Conservation (phyloP, 1,140 invertebrate species). For the Drosophila parvula region DNA sequence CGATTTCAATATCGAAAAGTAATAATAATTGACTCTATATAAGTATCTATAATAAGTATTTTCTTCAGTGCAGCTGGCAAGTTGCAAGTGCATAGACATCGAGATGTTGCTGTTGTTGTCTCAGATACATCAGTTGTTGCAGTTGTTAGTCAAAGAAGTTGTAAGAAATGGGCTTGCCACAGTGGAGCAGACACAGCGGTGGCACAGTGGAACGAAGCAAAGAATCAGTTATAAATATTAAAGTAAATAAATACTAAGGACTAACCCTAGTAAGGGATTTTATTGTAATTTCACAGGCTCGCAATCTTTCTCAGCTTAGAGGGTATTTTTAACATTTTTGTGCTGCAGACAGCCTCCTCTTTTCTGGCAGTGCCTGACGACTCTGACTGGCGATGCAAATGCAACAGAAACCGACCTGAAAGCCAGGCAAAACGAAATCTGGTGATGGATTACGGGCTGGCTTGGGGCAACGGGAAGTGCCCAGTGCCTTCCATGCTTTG, state of each 20-base stretch:
- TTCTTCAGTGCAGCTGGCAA: not conserved
- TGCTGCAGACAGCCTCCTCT: too few species aligned
- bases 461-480: constrained; percentile 53
- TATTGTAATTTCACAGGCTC: too few species aligned
- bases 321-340: not conserved
- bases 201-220: constrained; percentile 46
- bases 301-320: too few species aligned
- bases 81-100: constrained; percentile 64
- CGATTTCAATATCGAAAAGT: too few species aligned
- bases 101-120: constrained; percentile 65
- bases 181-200: constrained; percentile 11
- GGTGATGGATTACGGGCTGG: constrained; percentile 66
- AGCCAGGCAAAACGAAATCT: constrained; percentile 44
- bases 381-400: constrained; percentile 60
- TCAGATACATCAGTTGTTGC: constrained; percentile 79
- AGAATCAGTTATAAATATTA: too few species aligned
- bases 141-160: constrained; percentile 77
- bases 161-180: constrained; percentile 73
- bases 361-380: not conserved
- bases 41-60: too few species aligned
- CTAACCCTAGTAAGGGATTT: too few species aligned
- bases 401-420: constrained; percentile 44
- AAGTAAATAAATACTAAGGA: too few species aligned
- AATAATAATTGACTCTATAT: too few species aligned
- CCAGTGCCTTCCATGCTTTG: constrained; percentile 18